These are phyloP conservation scores for Kryphioiulus occultus DNA, from an alignment of 2,888 invertebrate species.

Conservation along the genomic window DNA sequence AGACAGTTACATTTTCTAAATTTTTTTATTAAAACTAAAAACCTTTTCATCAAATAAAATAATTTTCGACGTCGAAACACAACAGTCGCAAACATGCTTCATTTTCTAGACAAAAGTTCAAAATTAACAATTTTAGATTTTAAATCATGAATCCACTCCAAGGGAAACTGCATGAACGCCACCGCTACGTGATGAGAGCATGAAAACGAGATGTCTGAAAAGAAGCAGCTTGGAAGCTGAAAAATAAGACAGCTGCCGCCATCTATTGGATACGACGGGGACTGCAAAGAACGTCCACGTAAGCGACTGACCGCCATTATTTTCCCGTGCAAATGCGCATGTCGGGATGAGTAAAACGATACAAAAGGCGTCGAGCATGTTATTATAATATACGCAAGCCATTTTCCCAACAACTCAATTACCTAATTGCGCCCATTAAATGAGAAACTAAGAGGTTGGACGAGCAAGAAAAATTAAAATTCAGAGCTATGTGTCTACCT, in stretches of 20 bases:
- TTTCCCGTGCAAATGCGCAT: neutral
- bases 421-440: neutral
- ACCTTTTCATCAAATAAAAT: neutral
- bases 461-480: constrained; percentile 33
- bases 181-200: neutral
- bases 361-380: neutral
- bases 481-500: constrained; percentile 36
- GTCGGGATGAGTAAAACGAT: neutral
- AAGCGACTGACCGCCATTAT: neutral
- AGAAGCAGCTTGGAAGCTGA: neutral
- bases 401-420: neutral
- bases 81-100: neutral
- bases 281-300: neutral
- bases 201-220: neutral
- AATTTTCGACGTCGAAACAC: neutral
- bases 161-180: neutral
- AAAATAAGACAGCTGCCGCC: neutral
- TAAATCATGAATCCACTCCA: neutral
- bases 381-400: neutral
- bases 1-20: neutral
- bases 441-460: neutral
- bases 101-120: neutral
- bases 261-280: neutral
- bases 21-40: neutral
- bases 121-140: neutral